phyloP scores from a whole-genome alignment of 2,113 vertebrate species.

The Entomyzon cyanotis region DNA sequence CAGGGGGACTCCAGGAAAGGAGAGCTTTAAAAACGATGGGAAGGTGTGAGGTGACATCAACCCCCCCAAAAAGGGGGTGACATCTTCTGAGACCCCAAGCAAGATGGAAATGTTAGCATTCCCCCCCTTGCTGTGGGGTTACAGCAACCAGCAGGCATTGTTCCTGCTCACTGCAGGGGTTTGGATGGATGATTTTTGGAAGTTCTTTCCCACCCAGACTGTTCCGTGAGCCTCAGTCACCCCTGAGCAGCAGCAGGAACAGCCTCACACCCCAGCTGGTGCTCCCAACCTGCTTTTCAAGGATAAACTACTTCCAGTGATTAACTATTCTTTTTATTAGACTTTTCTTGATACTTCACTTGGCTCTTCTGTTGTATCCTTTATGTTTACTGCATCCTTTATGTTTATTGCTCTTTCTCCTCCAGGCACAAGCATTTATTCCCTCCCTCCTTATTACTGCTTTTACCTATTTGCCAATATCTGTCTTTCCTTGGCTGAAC shows the following conservation, averaged over 20 bases:
- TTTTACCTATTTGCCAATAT: background rate
- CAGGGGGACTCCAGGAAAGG: too few relatives aligned
- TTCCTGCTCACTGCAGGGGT: background rate
- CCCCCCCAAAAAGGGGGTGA: rapidly evolving
- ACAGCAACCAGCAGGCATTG: background rate
- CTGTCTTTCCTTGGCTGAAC: background rate
- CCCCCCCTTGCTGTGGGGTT: background rate
- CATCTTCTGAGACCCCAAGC: rapidly evolving
- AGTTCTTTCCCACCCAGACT: background rate
- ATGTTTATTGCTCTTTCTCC: background rate
- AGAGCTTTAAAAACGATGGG: background rate
- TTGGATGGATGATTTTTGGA: background rate
- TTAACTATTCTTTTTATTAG: background rate
- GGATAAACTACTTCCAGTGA: background rate
- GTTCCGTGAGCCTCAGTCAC: background rate
- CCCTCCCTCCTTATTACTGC: background rate
- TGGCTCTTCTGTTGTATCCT: background rate
- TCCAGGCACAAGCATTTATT: background rate
- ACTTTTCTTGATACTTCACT: background rate
- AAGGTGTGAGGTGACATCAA: background rate
- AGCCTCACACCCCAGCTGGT: background rate
- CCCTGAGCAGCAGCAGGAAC: background rate
- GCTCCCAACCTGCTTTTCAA: background rate
- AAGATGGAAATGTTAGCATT: background rate
- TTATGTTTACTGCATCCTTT: background rate